Evolutionary conservation across 2,888 invertebrate genomes (phyloP), one percentile per base, ranked within the genome.

Genomic region (Cheilosia variabilis): DNA sequence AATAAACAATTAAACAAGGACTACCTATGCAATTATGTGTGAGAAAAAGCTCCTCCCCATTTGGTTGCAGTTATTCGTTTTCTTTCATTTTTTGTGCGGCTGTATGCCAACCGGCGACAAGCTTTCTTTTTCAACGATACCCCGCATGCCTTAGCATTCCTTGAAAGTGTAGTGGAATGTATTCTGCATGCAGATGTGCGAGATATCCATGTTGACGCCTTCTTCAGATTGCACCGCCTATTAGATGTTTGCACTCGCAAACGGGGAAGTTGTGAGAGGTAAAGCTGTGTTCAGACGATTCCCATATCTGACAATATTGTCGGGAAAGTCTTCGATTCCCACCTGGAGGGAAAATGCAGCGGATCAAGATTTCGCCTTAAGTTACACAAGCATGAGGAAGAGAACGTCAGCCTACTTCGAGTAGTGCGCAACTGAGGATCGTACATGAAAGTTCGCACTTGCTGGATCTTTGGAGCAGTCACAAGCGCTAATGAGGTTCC

Each of bases 31-130:
- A 15, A 37, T 13, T 19, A 22, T 37, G 53, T 27, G 19, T 24
- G 62, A 17, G 19, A 27, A 63, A 78, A 83, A 75, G 83, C 83
- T 79, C 83, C 68, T 79, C 73, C 78, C 66, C 50, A 57, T 50
- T 63, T 9, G 62, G n/a, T 19, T 72, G 15, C 17, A 22, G 0
- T 63, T 41, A 13, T 58, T 77, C 60, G 47, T 47, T 80, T 83
- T 41, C 19, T 69, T 43, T 79, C 63, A 68, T 68, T 34, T 43
- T 31, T 62, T n/a, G 24, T 22, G 17, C 24, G 45, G 22, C 27
- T 55, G 41, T 43, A 69, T 52, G 15, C 69, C 68, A 76, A 76
- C 68, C 69, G 45, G 62, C 24, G 62, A 55, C 22, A 47, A 84
- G 84, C 84, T 80, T 84, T 84, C 47, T 58, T 60, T 68, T 75